These are phyloP conservation scores for Trichonephila inaurata DNA, from an alignment of 1,140 invertebrate genomes.

Conservation along the genomic window DNA sequence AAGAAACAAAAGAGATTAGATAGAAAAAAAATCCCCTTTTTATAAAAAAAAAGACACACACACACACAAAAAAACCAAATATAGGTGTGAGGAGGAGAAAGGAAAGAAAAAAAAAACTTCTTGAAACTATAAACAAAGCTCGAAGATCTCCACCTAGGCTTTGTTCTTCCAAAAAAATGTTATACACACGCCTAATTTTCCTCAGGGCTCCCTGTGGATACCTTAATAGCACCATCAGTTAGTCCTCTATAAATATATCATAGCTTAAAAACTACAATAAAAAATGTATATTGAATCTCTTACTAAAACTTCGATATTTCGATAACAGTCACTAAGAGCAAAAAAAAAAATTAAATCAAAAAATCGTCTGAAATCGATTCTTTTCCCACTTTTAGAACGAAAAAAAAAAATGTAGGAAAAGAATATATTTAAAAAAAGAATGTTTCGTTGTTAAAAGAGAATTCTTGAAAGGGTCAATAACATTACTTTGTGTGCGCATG, in stretches of 20 bases:
- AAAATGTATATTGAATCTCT: not conserved
- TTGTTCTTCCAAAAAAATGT: slow-evolving; percentile 17
- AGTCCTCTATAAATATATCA: slow-evolving; percentile 40
- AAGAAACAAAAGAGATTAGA: not conserved
- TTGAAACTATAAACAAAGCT: not conserved
- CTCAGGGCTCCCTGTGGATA: slow-evolving; percentile 25
- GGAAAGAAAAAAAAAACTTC: not conserved
- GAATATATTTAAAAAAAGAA: not conserved
- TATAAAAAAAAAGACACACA: not conserved
- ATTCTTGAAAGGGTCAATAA: slow-evolving; percentile 52
- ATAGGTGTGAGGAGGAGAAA: not conserved
- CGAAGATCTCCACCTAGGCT: not conserved
- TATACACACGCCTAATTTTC: slow-evolving; percentile 49
- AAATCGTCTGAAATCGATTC: slow-evolving; percentile 34
- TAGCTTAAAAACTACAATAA: not conserved
- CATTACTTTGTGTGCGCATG: slow-evolving; percentile 36
- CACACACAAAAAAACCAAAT: not conserved
- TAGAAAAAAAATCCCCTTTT: not conserved
- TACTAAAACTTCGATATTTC: slow-evolving; percentile 44
- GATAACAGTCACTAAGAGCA: not conserved
- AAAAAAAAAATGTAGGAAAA: not conserved
- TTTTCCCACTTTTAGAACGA: slow-evolving; percentile 38
- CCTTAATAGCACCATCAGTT: slow-evolving; percentile 31
- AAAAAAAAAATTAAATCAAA: not conserved
- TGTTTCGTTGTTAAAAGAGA: slow-evolving; percentile 7